These are phyloP conservation scores for Cossypha caffra DNA, from an alignment of 2,797 vertebrate genomes.

Conservation along the genomic window DNA sequence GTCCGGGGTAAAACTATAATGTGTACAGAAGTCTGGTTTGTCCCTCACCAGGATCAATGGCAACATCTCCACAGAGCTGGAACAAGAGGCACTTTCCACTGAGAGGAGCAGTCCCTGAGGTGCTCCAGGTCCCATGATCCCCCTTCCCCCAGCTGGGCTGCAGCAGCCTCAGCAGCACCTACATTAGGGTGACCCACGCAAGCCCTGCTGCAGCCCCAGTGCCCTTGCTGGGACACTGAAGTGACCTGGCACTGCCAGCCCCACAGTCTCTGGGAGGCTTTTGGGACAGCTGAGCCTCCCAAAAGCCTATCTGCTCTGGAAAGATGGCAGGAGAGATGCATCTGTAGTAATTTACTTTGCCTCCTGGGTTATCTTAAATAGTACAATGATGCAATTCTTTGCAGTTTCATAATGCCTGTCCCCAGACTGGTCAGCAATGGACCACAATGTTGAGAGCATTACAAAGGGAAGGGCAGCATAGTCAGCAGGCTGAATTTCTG, in stretches of 20 bases:
- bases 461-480: neutral
- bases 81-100: neutral
- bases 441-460: neutral
- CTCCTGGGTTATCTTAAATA: neutral
- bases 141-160: rapidly evolving
- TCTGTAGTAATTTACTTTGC: neutral
- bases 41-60: rapidly evolving
- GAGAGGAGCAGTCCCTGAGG: neutral
- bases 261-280: neutral
- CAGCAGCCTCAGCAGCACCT: neutral
- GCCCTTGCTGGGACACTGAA: neutral
- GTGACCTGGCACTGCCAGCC: neutral
- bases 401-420: neutral
- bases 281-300: neutral
- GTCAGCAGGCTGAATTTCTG: neutral
- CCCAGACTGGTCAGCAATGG: neutral
- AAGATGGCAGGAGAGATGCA: neutral
- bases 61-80: neutral
- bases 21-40: rapidly evolving
- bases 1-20: rapidly evolving
- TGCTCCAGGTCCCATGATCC: neutral
- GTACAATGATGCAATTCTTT: neutral
- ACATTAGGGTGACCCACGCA: rapidly evolving
- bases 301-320: neutral
- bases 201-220: neutral